A percentile compares a stretch with the other conserved stretches of the same genome.
Conservation (phyloP, 2,113 vertebrate genomes). For the Eclectus roratus region DNA sequence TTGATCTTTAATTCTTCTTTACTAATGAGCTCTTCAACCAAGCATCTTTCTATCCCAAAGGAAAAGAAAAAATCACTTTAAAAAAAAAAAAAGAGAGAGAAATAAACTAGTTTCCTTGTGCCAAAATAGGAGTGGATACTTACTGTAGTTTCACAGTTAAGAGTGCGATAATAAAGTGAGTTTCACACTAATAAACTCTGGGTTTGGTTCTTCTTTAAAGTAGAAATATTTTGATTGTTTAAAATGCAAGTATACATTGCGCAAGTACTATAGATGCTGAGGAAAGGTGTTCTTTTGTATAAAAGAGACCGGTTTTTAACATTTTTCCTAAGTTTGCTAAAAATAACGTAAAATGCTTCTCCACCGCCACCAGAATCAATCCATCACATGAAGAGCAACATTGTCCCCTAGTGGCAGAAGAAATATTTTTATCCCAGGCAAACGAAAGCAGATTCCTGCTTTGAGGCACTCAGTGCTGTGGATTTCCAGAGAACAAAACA, state of each 20-base stretch:
- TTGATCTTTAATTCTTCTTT: conserved; percentile 49
- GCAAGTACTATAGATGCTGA: conserved; percentile 4
- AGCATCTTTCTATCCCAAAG: neutral
- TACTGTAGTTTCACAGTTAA: conserved; percentile 27
- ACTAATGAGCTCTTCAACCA: conserved; percentile 20
- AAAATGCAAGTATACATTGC: neutral
- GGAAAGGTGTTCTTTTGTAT: conserved; percentile 59
- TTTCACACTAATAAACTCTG: conserved; percentile 49
- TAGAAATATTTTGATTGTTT: conserved; percentile 56
- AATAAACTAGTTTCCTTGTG: neutral
- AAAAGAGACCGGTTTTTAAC: conserved; percentile 65
- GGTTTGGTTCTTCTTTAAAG: conserved; percentile 30
- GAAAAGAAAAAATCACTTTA: neutral
- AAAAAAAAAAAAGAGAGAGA: neutral
- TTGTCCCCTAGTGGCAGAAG: conserved; percentile 66
- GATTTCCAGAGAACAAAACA: neutral
- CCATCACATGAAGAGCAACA: conserved; percentile 65
- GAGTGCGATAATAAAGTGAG: neutral
- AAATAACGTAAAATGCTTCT: conserved; percentile 51
- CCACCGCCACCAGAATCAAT: neutral
- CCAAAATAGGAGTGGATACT: neutral
- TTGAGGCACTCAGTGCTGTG: neutral
- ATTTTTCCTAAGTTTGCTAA: conserved; percentile 68
- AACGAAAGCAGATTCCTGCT: neutral
- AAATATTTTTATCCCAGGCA: neutral